Evolutionary conservation across 2,888 invertebrate species (phyloP).

Genomic region (Gisinianus flammeolus): DNA sequence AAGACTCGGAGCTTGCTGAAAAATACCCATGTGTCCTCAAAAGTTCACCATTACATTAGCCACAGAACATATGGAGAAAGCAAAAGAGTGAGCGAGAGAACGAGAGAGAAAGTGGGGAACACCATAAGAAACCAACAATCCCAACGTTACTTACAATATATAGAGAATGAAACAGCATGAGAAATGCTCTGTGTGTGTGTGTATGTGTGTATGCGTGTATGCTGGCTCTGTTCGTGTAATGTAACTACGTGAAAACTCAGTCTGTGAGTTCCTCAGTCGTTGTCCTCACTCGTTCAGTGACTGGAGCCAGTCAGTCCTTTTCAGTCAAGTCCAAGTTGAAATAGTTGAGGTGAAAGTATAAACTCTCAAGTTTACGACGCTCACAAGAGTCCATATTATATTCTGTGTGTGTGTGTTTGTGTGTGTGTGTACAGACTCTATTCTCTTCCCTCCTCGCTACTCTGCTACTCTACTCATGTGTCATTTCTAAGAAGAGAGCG

Average conservation of each 20-base stretch:
- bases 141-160: neutral
- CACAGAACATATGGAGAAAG: neutral
- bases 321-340: neutral
- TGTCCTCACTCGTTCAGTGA: too few relatives aligned
- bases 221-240: neutral
- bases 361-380: neutral
- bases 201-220: neutral
- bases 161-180: too few relatives aligned
- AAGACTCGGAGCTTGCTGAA: neutral
- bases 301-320: neutral
- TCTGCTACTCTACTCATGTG: neutral
- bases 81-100: neutral
- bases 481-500: neutral
- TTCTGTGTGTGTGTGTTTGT: neutral
- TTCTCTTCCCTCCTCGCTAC: neutral
- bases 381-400: neutral
- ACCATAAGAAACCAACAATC: too few relatives aligned
- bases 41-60: conserved; percentile 24
- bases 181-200: too few relatives aligned
- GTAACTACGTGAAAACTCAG: too few relatives aligned
- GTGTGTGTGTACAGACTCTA: too few relatives aligned
- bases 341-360: neutral
- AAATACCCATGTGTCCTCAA: conserved; percentile 13
- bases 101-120: too few relatives aligned
- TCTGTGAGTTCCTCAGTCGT: too few relatives aligned